Evolutionary conservation across 2,888 invertebrate species (phyloP), one percentile per base, ranked within the genome.

Genomic region (Cyaniris semiargus): DNA sequence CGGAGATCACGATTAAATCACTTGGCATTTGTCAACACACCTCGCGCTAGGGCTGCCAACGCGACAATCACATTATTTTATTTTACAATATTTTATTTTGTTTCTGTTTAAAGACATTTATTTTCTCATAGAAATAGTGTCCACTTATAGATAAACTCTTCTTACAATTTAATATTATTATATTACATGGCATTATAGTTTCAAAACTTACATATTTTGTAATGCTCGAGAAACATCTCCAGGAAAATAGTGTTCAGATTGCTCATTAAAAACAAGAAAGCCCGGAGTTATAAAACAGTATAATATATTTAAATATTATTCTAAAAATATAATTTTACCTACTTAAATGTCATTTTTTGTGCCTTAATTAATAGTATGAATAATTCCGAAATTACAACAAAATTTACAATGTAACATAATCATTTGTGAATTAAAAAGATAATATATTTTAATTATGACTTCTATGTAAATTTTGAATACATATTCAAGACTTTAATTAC

Each of bases 1-100:
- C 85, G 82, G 85, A 88, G 87, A 87, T 87, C 85, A 88, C 88
- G 87, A 90, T 90, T 89, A 88, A 88, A 89, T 85, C 86, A 87
- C 85, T 83, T 83, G 83, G 83, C 86, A 87, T 85, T 86, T 89
- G 88, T 90, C 86, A 89, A 89, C 88, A 87, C 81, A 77, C 77
- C 76, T 75, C 78, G 71, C 77, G 76, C 76, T 79, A 78, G 79
- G 75, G 75, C 66, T 79, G 78, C 60, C 76, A 7, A 71, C 38
- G n/a, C 10, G 21, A 7, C 8, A 8, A 8, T 34, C 6, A 34
- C 34, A 34, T 34, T 34, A 34, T 34, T 34, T 34, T 34, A 34
- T 34, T 34, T 34, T 34, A 34, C 34, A 7, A 21, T 44, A 13
- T 66, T 60, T 23, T 21, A 23, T 21, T 10, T 66, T 66, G 66